Evolutionary conservation across 2,888 invertebrate genomes (phyloP).

Genomic region (Dione juno): DNA sequence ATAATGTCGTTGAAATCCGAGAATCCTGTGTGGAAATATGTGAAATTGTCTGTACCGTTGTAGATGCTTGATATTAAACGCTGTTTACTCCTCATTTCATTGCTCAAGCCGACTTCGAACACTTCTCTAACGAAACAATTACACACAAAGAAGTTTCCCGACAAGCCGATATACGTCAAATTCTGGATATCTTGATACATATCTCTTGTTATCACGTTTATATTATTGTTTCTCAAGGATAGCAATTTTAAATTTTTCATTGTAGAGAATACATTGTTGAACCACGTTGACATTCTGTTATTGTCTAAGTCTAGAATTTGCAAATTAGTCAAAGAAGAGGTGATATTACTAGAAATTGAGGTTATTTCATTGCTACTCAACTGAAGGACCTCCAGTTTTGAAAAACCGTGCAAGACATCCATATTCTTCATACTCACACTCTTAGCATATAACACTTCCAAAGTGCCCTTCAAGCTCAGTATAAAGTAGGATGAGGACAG

Average conservation of each 20-base stretch:
- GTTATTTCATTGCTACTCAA: slow-evolving; percentile 79
- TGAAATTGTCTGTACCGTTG: neutral
- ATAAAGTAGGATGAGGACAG: slow-evolving; percentile 61
- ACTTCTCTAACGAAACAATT: slow-evolving; percentile 82
- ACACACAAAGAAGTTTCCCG: slow-evolving; percentile 84
- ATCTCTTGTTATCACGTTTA: slow-evolving; percentile 80
- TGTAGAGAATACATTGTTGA: slow-evolving; percentile 61
- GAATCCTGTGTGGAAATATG: slow-evolving; percentile 56
- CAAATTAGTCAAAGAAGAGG: slow-evolving; percentile 65
- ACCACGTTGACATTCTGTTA: slow-evolving; percentile 84
- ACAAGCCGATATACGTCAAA: slow-evolving; percentile 76
- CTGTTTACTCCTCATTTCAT: slow-evolving; percentile 34
- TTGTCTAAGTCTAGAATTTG: slow-evolving; percentile 77
- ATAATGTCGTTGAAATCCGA: slow-evolving; percentile 55
- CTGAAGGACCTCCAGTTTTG: slow-evolving; percentile 73
- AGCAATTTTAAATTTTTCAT: slow-evolving; percentile 71
- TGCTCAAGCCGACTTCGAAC: slow-evolving; percentile 62
- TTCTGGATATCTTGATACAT: slow-evolving; percentile 82
- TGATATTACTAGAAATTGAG: slow-evolving; percentile 55
- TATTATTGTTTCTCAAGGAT: slow-evolving; percentile 78
- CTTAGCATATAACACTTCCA: slow-evolving; percentile 75
- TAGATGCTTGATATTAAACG: slow-evolving; percentile 23
- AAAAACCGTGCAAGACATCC: slow-evolving; percentile 63
- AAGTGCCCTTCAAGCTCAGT: slow-evolving; percentile 65
- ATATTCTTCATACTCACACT: slow-evolving; percentile 67